Evolutionary conservation across 2,888 invertebrate species (phyloP).

Genomic region (Temnothorax unifasciatus): DNA sequence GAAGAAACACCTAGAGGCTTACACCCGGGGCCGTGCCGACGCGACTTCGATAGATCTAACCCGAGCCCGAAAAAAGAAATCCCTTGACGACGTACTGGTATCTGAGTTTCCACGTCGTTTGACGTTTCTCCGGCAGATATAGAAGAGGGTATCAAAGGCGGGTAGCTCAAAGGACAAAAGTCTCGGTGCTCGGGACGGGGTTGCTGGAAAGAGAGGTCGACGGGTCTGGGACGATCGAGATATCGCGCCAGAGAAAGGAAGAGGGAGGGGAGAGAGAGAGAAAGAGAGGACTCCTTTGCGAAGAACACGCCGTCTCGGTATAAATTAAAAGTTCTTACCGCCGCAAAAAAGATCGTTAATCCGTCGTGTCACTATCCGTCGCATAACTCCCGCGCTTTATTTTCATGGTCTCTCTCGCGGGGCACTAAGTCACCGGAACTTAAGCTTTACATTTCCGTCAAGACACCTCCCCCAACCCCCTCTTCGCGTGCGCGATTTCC

Average conservation of each 20-base stretch:
- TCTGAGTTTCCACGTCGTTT: conserved; percentile 75
- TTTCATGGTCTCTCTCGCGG: conserved; percentile 65
- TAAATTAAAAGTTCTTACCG: conserved; percentile 80
- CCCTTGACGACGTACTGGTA: conserved; percentile 57
- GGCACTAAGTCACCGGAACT: conserved; percentile 76
- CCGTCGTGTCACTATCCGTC: conserved; percentile 76
- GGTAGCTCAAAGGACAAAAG: conserved; percentile 70
- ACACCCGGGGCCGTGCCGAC: not conserved
- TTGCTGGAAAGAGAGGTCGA: conserved; percentile 18
- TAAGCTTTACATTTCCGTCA: conserved; percentile 75
- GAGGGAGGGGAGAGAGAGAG: conserved; percentile 42
- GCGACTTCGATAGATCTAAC: conserved; percentile 56
- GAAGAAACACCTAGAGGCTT: not conserved
- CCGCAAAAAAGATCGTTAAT: conserved; percentile 79
- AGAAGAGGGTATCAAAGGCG: conserved; percentile 63
- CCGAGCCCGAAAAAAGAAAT: conserved; percentile 57
- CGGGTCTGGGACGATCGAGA: conserved; percentile 47
- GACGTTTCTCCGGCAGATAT: conserved; percentile 65
- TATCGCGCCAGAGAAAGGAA: conserved; percentile 43
- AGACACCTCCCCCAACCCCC: conserved; percentile 26
- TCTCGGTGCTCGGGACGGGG: conserved; percentile 61
- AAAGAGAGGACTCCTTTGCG: conserved; percentile 50
- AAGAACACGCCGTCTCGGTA: conserved; percentile 66
- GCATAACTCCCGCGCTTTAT: conserved; percentile 75
- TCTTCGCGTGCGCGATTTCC: conserved; percentile 18